Evolutionary conservation across 2,797 vertebrate species (phyloP), one percentile per base, ranked within the genome.

Genomic region (Poliocrania exsul): DNA sequence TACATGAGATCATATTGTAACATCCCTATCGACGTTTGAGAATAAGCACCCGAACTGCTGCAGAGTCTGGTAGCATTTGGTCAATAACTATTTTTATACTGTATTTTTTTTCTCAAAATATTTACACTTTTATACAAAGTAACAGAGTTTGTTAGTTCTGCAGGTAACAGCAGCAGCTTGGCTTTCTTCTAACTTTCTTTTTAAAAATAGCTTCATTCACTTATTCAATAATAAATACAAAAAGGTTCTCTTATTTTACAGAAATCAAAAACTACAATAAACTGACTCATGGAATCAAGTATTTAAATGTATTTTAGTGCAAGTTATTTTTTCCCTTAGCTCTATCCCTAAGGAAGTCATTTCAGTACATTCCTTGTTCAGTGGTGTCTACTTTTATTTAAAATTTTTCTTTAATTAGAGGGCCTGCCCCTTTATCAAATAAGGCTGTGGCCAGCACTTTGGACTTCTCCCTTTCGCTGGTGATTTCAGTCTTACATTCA

Each of bases 201-300:
- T 97, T 99, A 99, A 98, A 99, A 99, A 99, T 99, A 99, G 98
- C 99, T 99, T 99, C 98, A 99, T 99, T 99, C 99, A 99, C 99
- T 99, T 99, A 99, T 99, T 99, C 99, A 98, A 98, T 99, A 99
- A 99, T 99, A 99, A 99, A 99, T 99, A 99, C 99, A 99, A 99
- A 99, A 99, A 98, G 97, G 98, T 98, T 99, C 98, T 99, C 98
- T 98, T 99, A 99, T 99, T 98, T 99, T 99, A 99, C 99, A 99
- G 99, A 98, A 99, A 99, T 99, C 97, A 99, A 99, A 98, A 98
- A 98, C 99, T 99, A 99, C 99, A 99, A 99, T 99, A 99, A 99
- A 99, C 99, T 99, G 99, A 99, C 99, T 99, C 99, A 99, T 99
- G 99, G 99, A 99, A 99, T 99, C 99, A 99, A 99, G 99, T 99